Percentiles rank a stretch among this genome's conserved stretches.
These are phyloP conservation scores for Columba livia DNA, from an alignment of 2,113 vertebrate species.

Conservation along the genomic window DNA sequence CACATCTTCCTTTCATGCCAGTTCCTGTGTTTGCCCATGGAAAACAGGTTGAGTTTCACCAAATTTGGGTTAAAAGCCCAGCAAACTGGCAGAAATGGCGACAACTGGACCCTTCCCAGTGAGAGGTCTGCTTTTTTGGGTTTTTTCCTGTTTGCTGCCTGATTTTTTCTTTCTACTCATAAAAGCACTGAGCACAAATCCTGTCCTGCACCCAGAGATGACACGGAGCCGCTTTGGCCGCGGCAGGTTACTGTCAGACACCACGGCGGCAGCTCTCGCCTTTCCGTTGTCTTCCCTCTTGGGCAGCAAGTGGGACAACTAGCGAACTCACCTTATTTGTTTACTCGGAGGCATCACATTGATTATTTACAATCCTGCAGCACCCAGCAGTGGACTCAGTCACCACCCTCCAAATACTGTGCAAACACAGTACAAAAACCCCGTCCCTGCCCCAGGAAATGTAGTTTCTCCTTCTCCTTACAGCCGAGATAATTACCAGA, in stretches of 20 bases:
- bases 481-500: not conserved
- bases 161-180: not conserved
- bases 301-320: not conserved
- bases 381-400: not conserved
- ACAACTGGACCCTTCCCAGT: fast-evolving
- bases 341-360: not conserved
- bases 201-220: not conserved
- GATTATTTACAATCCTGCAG: not conserved
- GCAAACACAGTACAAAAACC: not conserved
- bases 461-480: not conserved
- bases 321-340: not conserved
- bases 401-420: not conserved
- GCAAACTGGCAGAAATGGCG: not conserved
- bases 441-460: not conserved
- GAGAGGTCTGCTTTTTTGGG: no score
- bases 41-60: fast-evolving
- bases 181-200: not conserved
- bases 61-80: fast-evolving
- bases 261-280: not conserved
- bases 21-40: not conserved
- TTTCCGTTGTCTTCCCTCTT: not conserved
- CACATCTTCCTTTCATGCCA: not conserved
- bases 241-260: no score
- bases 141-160: not conserved
- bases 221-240: no score